Conservation (phyloP, 2,113 vertebrate genomes). For the Sinocyclocheilus maitianheensis region DNA sequence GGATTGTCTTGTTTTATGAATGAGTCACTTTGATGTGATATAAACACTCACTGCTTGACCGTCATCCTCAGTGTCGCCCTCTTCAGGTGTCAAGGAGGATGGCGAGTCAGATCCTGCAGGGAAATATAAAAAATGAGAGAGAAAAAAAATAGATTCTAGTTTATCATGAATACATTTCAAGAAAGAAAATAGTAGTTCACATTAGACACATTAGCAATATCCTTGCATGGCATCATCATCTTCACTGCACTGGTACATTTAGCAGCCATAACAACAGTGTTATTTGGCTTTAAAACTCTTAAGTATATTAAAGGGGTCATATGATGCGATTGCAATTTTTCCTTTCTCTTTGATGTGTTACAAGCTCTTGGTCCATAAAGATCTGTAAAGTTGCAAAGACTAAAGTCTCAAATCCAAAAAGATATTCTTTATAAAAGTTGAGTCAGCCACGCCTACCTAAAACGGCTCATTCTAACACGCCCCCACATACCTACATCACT, state of each 20-base stretch:
- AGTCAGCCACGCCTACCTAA: no score
- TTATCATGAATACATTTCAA: background rate
- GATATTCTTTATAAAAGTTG: no score
- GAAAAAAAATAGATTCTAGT: background rate
- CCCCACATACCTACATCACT: no score
- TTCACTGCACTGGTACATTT: background rate
- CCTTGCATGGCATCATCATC: background rate
- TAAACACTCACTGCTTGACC: slow-evolving; percentile 78
- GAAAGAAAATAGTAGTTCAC: background rate
- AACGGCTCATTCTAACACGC: no score
- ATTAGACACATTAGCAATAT: background rate
- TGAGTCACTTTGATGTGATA: background rate
- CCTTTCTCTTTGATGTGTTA: no score
- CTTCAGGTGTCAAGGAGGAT: slow-evolving; percentile 80
- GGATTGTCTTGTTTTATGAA: background rate
- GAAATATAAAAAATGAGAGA: background rate
- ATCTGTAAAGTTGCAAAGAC: no score
- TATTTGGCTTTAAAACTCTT: background rate
- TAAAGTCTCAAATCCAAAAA: no score
- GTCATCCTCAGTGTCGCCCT: slow-evolving; percentile 79
- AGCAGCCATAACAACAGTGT: background rate
- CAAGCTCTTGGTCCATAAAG: no score
- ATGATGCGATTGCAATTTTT: no score
- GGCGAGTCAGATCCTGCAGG: slow-evolving; percentile 79
- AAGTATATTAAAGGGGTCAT: background rate